phyloP scores from a whole-genome alignment of 2,113 vertebrate species.

The Daubentonia madagascariensis region DNA sequence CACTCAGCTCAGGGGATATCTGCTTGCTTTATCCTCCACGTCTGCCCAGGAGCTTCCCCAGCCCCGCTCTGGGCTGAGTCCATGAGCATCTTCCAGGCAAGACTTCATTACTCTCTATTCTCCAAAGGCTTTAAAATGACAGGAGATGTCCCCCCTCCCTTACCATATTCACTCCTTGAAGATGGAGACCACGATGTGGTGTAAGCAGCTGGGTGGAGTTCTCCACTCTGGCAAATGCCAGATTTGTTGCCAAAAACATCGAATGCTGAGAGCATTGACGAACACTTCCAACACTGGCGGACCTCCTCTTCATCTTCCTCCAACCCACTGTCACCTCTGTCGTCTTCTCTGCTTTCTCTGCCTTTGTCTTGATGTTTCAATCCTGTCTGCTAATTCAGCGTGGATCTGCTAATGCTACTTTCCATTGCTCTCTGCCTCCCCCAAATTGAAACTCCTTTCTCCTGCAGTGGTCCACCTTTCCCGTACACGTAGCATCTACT shows the following conservation, averaged over 20 bases:
- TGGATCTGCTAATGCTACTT: background rate
- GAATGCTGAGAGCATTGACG: background rate
- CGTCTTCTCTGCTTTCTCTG: background rate
- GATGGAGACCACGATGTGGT: background rate
- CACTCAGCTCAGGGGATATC: background rate
- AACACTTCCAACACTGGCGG: background rate
- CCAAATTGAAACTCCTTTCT: background rate
- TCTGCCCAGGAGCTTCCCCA: background rate
- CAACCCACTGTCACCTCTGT: accelerated
- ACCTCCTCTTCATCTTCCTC: background rate
- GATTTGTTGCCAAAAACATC: background rate
- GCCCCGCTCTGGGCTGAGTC: background rate
- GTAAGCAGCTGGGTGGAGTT: accelerated
- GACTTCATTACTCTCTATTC: background rate
- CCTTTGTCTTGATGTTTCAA: background rate
- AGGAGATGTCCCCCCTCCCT: too few relatives aligned
- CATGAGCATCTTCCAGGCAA: background rate
- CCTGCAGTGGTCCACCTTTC: background rate
- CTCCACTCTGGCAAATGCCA: background rate
- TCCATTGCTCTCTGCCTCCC: background rate
- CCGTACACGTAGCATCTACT: background rate
- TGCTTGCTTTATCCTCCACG: background rate
- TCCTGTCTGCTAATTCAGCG: background rate
- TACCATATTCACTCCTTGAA: background rate
- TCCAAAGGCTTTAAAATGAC: background rate